These are phyloP conservation scores for Nymphicus hollandicus DNA, from an alignment of 2,113 vertebrate species.

Conservation along the genomic window DNA sequence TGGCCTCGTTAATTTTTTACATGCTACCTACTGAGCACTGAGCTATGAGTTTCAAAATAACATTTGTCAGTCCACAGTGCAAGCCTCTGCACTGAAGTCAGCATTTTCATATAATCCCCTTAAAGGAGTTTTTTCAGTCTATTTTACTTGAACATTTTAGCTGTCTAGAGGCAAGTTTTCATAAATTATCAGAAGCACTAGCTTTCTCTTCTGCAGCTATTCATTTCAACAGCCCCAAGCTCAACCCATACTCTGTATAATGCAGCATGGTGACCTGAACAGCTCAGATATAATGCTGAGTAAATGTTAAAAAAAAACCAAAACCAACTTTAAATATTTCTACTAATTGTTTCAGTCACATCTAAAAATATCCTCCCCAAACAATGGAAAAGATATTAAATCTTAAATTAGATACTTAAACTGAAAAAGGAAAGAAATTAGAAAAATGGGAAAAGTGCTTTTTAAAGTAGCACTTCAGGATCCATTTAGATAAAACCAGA, in stretches of 20 bases:
- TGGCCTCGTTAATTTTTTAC: neutral
- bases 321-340: neutral
- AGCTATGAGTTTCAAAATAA: neutral
- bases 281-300: neutral
- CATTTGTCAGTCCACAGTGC: neutral
- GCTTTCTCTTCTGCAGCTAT: neutral
- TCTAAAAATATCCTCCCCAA: neutral
- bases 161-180: neutral
- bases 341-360: neutral
- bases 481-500: neutral
- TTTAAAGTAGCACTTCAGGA: neutral
- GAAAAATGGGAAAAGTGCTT: neutral
- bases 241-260: neutral
- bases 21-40: neutral
- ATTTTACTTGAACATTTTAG: neutral
- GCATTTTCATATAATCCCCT: neutral
- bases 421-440: neutral
- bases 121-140: neutral
- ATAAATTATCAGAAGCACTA: neutral
- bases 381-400: neutral
- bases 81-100: neutral
- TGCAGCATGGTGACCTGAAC: neutral
- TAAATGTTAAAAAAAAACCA: neutral
- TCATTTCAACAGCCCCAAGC: neutral
- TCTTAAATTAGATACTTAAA: neutral